phyloP scores from a whole-genome alignment of 1,140 invertebrate genomes.

The Hormaphis cornu region DNA sequence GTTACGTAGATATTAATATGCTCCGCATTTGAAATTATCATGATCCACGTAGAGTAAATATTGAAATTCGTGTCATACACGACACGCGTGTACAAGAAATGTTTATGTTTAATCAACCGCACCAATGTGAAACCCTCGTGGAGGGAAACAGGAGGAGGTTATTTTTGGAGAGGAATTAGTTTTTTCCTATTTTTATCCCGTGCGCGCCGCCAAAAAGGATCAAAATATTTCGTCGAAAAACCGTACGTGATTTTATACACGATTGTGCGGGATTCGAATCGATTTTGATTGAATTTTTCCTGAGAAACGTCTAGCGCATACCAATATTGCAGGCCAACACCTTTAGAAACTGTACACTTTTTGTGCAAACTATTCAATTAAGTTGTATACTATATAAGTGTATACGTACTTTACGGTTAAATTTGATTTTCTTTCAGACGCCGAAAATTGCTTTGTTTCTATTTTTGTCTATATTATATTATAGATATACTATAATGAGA shows the following conservation, averaged over 20 bases:
- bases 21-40: no score
- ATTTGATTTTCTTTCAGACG: neutral
- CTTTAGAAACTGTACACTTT: neutral
- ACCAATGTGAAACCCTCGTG: no score
- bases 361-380: neutral
- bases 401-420: neutral
- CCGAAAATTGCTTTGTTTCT: neutral
- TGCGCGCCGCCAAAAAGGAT: neutral
- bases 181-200: neutral
- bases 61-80: neutral
- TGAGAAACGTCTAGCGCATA: neutral
- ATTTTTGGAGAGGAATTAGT: neutral
- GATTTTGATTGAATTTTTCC: conserved; percentile 25
- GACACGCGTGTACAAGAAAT: neutral
- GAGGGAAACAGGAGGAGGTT: neutral
- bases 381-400: neutral
- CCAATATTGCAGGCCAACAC: conserved; percentile 16
- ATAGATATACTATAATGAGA: no score
- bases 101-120: neutral
- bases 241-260: neutral
- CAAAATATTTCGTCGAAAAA: conserved; percentile 5
- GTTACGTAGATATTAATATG: no score
- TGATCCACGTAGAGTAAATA: neutral
- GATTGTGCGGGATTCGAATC: neutral
- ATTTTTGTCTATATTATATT: no score